phyloP scores from a whole-genome alignment of 2,113 vertebrate genomes.

The Salvelinus sp. region DNA sequence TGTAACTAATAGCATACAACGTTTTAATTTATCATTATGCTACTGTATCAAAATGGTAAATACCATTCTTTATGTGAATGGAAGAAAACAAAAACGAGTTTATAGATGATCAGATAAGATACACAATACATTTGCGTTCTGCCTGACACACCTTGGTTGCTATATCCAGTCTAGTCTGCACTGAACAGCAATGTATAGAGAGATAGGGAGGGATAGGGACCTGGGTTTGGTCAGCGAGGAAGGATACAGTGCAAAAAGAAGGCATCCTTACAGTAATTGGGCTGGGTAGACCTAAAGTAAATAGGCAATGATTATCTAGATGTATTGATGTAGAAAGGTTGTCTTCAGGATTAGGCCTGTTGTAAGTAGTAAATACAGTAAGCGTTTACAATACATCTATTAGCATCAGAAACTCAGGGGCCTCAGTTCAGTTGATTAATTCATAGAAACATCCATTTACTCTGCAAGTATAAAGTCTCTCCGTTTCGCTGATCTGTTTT shows the following conservation, averaged over 20 bases:
- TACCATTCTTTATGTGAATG: neutral
- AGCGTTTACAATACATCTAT: too few relatives aligned
- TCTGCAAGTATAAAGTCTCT: neutral
- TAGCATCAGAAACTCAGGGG: too few relatives aligned
- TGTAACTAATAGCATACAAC: neutral
- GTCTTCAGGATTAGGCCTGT: too few relatives aligned
- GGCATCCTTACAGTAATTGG: too few relatives aligned
- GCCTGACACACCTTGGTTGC: constrained; percentile 1
- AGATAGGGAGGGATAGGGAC: too few relatives aligned
- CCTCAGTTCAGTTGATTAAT: neutral
- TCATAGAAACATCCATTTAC: neutral
- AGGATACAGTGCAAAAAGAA: neutral
- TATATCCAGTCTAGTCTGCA: neutral
- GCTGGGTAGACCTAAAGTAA: too few relatives aligned
- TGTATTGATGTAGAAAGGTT: too few relatives aligned
- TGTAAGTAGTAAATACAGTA: too few relatives aligned
- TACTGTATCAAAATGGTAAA: neutral
- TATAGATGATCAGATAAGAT: neutral
- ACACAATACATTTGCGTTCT: neutral
- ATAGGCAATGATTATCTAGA: too few relatives aligned
- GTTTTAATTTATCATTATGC: neutral
- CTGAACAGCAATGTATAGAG: neutral
- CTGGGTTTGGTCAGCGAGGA: neutral
- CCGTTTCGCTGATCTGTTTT: neutral
- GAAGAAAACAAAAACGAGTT: neutral